These are phyloP conservation scores for Epinotia bilunana DNA, from an alignment of 2,888 invertebrate species.

Conservation along the genomic window DNA sequence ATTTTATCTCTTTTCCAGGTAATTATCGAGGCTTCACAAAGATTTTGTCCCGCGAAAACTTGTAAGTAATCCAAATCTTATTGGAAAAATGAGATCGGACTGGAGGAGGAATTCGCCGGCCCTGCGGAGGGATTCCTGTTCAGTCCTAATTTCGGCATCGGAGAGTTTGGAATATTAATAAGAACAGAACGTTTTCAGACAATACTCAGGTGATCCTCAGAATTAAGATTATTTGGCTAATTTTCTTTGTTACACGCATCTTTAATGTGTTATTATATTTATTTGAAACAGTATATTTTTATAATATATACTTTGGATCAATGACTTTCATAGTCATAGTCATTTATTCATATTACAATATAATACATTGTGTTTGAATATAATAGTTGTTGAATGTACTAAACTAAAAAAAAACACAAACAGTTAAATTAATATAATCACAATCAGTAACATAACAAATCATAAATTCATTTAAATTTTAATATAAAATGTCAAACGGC, in stretches of 20 bases:
- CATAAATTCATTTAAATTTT: no score
- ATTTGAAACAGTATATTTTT: no score
- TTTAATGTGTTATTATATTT: no score
- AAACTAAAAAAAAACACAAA: no score
- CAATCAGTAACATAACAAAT: no score
- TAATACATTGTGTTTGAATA: no score
- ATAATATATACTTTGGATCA: background rate
- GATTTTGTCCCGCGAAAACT: slow-evolving; percentile 25
- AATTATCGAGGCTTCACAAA: slow-evolving; percentile 22
- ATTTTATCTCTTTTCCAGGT: slow-evolving; percentile 34
- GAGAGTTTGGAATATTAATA: slow-evolving; percentile 35
- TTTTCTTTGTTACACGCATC: background rate
- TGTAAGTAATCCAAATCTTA: slow-evolving; percentile 40
- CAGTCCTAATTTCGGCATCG: slow-evolving; percentile 32
- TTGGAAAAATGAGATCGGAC: slow-evolving; percentile 20
- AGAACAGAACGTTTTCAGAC: slow-evolving; percentile 17
- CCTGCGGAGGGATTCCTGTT: slow-evolving; percentile 25
- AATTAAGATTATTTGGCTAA: slow-evolving; percentile 4
- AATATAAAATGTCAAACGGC: no score
- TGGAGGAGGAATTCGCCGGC: slow-evolving; percentile 21
- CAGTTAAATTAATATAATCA: no score
- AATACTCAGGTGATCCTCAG: background rate
- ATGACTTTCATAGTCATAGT: no score
- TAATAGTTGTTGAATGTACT: no score
- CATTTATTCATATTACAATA: no score